Evolutionary conservation across 2,113 vertebrate species (phyloP).

Genomic region (Pelodiscus sinensis): DNA sequence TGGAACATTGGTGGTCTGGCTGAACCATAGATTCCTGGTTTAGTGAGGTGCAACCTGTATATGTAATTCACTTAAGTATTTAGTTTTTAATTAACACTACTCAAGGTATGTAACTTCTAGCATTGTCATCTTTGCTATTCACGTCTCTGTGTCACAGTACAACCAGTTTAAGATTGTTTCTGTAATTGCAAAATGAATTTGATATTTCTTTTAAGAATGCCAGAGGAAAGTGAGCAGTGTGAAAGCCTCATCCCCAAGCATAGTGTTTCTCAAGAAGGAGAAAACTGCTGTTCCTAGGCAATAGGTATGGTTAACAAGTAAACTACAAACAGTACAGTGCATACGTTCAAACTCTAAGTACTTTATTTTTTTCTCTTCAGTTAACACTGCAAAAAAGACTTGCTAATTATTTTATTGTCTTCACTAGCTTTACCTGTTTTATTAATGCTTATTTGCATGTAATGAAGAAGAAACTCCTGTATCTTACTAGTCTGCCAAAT

Average conservation of each 20-base stretch:
- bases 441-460: neutral
- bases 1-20: no score
- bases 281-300: constrained; percentile 81
- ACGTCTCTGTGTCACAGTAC: neutral
- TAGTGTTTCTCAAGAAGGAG: constrained; percentile 81
- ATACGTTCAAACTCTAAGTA: neutral
- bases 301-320: constrained; percentile 39
- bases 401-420: neutral
- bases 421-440: neutral
- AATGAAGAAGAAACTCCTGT: neutral
- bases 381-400: neutral
- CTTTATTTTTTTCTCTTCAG: neutral
- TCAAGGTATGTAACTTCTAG: neutral
- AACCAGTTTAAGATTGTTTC: neutral
- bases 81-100: neutral
- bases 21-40: no score
- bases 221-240: constrained; percentile 92
- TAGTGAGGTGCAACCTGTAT: neutral
- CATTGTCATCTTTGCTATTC: neutral
- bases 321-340: neutral
- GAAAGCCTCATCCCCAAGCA: constrained; percentile 95
- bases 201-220: constrained; percentile 76
- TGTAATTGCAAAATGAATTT: neutral
- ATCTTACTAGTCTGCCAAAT: neutral
- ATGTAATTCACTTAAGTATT: neutral